Conservation (phyloP, 2,113 vertebrate species). For the Crotalus tigris region DNA sequence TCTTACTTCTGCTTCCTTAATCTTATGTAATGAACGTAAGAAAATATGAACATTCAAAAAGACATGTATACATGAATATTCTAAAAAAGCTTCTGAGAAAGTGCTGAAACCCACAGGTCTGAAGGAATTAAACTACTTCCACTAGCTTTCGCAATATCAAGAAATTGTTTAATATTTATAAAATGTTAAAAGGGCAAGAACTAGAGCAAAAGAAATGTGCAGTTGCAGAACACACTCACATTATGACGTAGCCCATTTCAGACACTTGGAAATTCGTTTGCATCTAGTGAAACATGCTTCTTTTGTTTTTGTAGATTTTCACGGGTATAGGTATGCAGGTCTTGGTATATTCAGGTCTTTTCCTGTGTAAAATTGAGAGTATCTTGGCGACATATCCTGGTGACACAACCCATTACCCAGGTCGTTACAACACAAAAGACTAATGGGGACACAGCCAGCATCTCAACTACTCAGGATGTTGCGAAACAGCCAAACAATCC, state of each 20-base stretch:
- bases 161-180: background rate
- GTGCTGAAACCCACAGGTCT: background rate
- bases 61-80: no score
- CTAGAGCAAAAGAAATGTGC: background rate
- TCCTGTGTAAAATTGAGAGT: no score
- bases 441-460: no score
- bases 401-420: no score
- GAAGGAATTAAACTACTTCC: background rate
- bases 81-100: background rate
- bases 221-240: background rate
- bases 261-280: background rate
- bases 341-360: no score
- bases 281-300: background rate
- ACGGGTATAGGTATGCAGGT: no score
- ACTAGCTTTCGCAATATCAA: background rate
- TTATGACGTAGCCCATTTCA: background rate
- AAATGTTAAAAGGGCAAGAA: background rate
- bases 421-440: no score
- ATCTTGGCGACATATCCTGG: no score
- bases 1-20: background rate
- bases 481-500: no score
- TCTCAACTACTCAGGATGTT: no score
- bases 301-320: no score
- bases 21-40: background rate
- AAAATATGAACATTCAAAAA: background rate